Percentiles rank a stretch among this genome's conserved stretches.
These are phyloP conservation scores for Micropoecilia bifurca DNA, from an alignment of 2,797 vertebrate genomes.

Conservation along the genomic window DNA sequence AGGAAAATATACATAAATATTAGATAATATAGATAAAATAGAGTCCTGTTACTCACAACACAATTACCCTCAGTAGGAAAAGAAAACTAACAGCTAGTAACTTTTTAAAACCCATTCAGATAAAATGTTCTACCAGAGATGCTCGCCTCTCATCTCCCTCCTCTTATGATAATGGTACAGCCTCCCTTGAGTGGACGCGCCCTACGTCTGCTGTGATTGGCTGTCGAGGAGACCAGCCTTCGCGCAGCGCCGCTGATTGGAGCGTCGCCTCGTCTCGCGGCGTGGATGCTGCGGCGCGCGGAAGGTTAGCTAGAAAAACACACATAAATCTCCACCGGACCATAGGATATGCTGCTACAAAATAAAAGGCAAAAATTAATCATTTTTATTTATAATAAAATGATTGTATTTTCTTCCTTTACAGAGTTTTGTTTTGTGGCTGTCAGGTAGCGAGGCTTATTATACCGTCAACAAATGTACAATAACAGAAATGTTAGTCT, in stretches of 20 bases:
- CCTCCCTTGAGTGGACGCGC: conserved; percentile 68
- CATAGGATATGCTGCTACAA: neutral
- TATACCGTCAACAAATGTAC: neutral
- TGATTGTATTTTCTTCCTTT: neutral
- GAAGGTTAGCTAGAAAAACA: neutral
- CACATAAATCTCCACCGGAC: neutral
- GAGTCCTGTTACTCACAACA: neutral
- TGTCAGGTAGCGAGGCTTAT: too few relatives aligned
- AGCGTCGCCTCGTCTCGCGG: conserved; percentile 37
- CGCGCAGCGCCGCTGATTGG: conserved; percentile 73
- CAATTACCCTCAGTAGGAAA: neutral
- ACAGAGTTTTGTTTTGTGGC: neutral
- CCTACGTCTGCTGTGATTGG: conserved; percentile 73
- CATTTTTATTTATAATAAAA: neutral
- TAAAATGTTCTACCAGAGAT: neutral
- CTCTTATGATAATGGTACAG: conserved; percentile 63
- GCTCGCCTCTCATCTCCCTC: conserved; percentile 35
- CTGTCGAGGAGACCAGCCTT: conserved; percentile 48
- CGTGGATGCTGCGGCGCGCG: conserved; percentile 65
- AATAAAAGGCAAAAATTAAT: conserved; percentile 33
- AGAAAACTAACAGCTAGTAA: neutral
- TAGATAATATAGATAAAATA: neutral
- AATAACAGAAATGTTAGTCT: neutral
- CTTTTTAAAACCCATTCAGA: neutral
- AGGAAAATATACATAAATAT: neutral